Evolutionary conservation across 1,140 invertebrate species (phyloP).

Genomic region (Octopus sinensis): DNA sequence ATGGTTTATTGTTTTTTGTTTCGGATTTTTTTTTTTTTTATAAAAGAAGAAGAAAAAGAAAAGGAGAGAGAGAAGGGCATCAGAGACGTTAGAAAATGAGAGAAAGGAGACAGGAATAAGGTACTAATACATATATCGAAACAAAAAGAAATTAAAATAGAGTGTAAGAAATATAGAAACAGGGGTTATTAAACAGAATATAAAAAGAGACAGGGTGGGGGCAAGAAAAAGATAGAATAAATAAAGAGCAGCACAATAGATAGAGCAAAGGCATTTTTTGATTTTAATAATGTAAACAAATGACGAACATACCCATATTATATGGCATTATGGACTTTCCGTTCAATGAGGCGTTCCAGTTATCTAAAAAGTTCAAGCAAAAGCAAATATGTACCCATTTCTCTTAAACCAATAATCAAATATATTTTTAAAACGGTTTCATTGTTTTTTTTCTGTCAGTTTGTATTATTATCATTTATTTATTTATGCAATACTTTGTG

Average conservation of each 20-base stretch:
- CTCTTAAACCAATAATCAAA: neutral
- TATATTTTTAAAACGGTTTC: too few relatives aligned
- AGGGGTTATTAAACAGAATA: neutral
- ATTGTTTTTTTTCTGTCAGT: too few relatives aligned
- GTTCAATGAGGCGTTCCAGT: conserved; percentile 10
- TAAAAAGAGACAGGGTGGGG: neutral
- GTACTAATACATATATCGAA: neutral
- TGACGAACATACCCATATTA: neutral
- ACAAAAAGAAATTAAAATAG: neutral
- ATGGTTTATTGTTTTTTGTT: neutral
- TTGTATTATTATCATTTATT: too few relatives aligned
- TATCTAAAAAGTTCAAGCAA: conserved; percentile 1
- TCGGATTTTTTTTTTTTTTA: neutral
- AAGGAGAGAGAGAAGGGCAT: neutral
- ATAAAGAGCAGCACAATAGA: neutral
- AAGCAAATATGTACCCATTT: neutral
- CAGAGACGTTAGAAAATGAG: neutral
- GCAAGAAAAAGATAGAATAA: neutral
- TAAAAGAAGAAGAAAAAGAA: neutral
- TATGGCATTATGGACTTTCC: conserved; percentile 6
- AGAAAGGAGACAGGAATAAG: neutral
- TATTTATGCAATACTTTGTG: too few relatives aligned
- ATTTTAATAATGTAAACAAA: neutral
- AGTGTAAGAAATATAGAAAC: neutral
- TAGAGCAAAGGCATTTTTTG: neutral